Conservation (phyloP, 2,797 vertebrate species). For the Mormyrus proboscirostris region DNA sequence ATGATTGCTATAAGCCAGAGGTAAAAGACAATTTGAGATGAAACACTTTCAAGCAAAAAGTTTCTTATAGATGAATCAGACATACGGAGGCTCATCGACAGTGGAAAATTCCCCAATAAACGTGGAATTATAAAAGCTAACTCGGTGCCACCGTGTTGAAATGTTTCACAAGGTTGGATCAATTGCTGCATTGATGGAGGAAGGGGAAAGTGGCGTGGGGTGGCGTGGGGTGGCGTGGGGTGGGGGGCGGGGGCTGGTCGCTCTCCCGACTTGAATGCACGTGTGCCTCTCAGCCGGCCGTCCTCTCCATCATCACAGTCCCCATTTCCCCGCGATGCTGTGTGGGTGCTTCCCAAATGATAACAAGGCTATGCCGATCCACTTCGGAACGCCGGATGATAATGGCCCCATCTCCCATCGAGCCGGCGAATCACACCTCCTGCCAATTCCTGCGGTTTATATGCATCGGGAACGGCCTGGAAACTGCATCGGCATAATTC, state of each 20-base stretch:
- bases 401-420: constrained; percentile 57
- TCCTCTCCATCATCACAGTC: constrained; percentile 37
- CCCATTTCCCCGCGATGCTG: neutral
- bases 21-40: neutral
- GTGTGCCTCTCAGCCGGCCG: constrained; percentile 45
- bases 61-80: constrained; percentile 1
- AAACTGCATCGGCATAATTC: neutral
- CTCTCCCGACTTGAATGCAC: constrained; percentile 26
- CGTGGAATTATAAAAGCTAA: neutral
- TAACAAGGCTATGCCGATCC: constrained; percentile 45
- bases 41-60: neutral
- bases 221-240: neutral
- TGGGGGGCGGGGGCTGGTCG: neutral
- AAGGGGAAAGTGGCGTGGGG: neutral
- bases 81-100: neutral
- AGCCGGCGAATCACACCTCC: constrained; percentile 51
- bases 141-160: constrained; percentile 50
- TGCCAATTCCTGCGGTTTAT: constrained; percentile 59
- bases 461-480: constrained; percentile 37
- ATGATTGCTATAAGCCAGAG: neutral
- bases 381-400: constrained; percentile 53
- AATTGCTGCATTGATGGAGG: neutral
- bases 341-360: neutral
- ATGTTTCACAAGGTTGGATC: constrained; percentile 54
- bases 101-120: neutral